Conservation (phyloP, 2,888 invertebrate species). For the Melitaea athalia region DNA sequence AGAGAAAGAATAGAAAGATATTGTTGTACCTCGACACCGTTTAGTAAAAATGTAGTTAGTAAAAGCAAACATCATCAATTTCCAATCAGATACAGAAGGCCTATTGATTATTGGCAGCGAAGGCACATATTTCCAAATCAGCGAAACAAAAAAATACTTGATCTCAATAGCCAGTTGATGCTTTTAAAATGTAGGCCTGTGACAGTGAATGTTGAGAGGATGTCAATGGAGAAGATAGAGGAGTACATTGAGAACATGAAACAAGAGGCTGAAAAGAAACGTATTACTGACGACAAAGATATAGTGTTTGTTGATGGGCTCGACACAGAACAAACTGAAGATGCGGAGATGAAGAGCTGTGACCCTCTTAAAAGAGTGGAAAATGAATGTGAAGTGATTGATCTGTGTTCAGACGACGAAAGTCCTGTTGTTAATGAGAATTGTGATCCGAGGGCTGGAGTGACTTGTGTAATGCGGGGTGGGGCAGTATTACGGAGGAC, state of each 20-base stretch:
- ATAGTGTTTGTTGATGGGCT: slow-evolving; percentile 74
- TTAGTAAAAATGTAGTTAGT: slow-evolving; percentile 63
- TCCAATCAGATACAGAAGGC: slow-evolving; percentile 69
- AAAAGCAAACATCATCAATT: slow-evolving; percentile 69
- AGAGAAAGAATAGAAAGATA: slow-evolving; percentile 73
- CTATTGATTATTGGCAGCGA: slow-evolving; percentile 75
- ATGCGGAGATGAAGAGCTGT: slow-evolving; percentile 52
- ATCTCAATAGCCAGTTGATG: slow-evolving; percentile 74
- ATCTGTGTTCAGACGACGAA: slow-evolving; percentile 87
- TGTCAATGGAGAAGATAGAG: slow-evolving; percentile 69
- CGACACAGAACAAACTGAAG: slow-evolving; percentile 57
- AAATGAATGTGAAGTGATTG: slow-evolving; percentile 82
- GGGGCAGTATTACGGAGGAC: slow-evolving; percentile 68
- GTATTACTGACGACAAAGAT: slow-evolving; percentile 59
- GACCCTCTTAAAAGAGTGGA: slow-evolving; percentile 66
- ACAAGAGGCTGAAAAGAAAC: slow-evolving; percentile 55
- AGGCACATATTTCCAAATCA: slow-evolving; percentile 70
- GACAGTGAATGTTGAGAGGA: slow-evolving; percentile 68
- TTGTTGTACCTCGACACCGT: slow-evolving; percentile 59
- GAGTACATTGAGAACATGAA: slow-evolving; percentile 65
- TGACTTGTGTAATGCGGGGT: slow-evolving; percentile 69
- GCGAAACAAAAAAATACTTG: slow-evolving; percentile 69
- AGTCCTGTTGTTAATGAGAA: slow-evolving; percentile 69
- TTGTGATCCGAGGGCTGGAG: slow-evolving; percentile 69
- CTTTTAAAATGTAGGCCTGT: slow-evolving; percentile 77